These are phyloP conservation scores for Paracanthobrama guichenoti DNA, from an alignment of 2,113 vertebrate genomes.

Conservation along the genomic window DNA sequence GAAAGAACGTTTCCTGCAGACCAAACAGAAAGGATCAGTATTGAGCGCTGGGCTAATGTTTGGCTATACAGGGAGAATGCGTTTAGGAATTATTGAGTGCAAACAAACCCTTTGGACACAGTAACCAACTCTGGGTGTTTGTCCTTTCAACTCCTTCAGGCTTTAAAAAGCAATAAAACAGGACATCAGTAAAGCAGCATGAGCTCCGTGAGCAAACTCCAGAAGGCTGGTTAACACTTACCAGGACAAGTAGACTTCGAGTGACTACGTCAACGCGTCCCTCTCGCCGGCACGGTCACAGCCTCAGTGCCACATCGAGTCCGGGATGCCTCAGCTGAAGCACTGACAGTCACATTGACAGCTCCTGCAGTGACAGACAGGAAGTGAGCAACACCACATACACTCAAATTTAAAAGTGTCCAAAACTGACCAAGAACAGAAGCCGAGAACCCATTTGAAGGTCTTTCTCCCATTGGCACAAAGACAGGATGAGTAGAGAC, in stretches of 20 bases:
- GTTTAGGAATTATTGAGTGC: not conserved
- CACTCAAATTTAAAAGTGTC: not conserved
- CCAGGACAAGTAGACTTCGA: slow-evolving; percentile 78
- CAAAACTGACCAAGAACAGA: slow-evolving; percentile 73
- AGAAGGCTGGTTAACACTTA: slow-evolving; percentile 51
- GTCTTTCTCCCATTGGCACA: slow-evolving; percentile 70
- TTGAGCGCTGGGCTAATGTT: not conserved
- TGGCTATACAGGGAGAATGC: not conserved
- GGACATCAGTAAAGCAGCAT: not conserved
- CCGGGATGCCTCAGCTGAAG: not conserved
- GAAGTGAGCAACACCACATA: too few relatives aligned
- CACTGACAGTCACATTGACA: too few relatives aligned
- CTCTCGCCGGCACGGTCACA: slow-evolving; percentile 73
- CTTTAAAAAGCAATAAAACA: slow-evolving; percentile 47
- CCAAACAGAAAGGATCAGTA: too few relatives aligned
- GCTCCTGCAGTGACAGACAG: too few relatives aligned
- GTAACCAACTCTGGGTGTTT: slow-evolving; percentile 67
- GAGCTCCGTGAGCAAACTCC: not conserved
- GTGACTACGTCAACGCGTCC: slow-evolving; percentile 78
- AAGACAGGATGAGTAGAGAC: slow-evolving; percentile 69
- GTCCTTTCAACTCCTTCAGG: slow-evolving; percentile 73
- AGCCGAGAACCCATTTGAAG: slow-evolving; percentile 71
- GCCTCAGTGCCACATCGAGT: slow-evolving; percentile 72
- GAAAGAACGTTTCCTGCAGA: slow-evolving; percentile 35
- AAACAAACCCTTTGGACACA: slow-evolving; percentile 72